A percentile compares a stretch with the other conserved stretches of the same genome.
Conservation (phyloP, 2,113 vertebrate species). For the Labeo rohita region DNA sequence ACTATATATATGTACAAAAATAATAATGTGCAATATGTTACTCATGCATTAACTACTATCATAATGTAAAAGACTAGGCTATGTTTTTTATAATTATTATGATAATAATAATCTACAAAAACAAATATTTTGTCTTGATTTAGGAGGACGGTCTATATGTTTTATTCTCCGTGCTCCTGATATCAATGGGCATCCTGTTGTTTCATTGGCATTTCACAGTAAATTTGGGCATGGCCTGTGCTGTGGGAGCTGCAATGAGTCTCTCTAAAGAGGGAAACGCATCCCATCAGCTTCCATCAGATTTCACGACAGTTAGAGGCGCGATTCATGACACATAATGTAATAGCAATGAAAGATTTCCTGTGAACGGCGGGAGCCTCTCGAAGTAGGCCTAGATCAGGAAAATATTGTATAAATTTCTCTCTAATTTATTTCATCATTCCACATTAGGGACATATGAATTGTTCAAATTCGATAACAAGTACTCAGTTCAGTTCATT, state of each 20-base stretch:
- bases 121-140: background rate
- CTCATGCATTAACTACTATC: background rate
- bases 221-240: background rate
- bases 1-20: background rate
- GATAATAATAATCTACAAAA: background rate
- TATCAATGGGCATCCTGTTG: background rate
- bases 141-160: background rate
- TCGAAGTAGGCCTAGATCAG: constrained; percentile 83
- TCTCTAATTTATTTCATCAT: constrained; percentile 98
- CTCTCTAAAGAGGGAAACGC: constrained; percentile 65
- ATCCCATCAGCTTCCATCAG: constrained; percentile 78
- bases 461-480: constrained; percentile 99
- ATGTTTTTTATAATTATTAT: background rate
- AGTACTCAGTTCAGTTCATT: constrained; percentile 99
- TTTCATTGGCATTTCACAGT: background rate
- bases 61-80: background rate
- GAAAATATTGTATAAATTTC: constrained; percentile 93
- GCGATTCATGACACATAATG: constrained; percentile 78
- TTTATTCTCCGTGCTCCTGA: background rate
- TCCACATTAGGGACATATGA: constrained; percentile 96
- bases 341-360: constrained; percentile 77
- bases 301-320: constrained; percentile 71
- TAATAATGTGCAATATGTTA: background rate
- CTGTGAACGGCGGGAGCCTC: constrained; percentile 77
- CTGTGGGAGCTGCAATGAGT: background rate